A percentile compares a stretch with the other conserved stretches of the same genome.
These are phyloP conservation scores for Clarias pachynema DNA, from an alignment of 2,797 vertebrate species.

Conservation along the genomic window DNA sequence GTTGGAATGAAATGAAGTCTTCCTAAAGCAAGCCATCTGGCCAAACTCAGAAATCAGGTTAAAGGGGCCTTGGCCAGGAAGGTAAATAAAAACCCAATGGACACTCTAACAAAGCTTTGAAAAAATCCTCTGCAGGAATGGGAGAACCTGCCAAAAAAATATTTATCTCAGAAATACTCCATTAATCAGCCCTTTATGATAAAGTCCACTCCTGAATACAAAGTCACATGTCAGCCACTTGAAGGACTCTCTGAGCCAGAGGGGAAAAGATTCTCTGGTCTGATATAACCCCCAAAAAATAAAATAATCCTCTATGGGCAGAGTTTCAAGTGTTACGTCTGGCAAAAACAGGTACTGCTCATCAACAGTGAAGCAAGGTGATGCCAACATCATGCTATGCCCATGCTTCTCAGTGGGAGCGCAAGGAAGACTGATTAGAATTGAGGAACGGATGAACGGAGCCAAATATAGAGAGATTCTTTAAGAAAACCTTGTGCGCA, in stretches of 20 bases:
- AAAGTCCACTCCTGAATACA: not conserved
- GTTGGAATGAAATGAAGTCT: not conserved
- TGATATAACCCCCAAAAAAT: not conserved
- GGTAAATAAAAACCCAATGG: not conserved
- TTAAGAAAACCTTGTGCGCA: not conserved
- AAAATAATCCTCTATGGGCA: not conserved
- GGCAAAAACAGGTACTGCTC: not conserved
- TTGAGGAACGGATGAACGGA: not conserved
- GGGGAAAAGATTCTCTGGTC: not conserved
- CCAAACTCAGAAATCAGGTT: not conserved
- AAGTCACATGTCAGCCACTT: not conserved
- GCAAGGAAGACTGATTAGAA: not conserved
- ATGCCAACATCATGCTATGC: not conserved
- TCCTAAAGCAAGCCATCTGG: not conserved
- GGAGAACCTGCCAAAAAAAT: not conserved
- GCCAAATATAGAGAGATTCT: not conserved
- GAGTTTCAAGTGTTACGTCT: not conserved
- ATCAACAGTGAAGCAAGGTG: not conserved
- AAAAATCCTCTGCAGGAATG: not conserved
- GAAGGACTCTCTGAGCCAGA: not conserved
- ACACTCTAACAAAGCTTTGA: not conserved
- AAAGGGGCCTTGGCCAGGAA: not conserved
- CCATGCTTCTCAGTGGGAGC: not conserved
- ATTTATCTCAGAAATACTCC: slow-evolving; percentile 10
- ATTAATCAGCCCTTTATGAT: not conserved